Evolutionary conservation across 2,888 invertebrate genomes (phyloP).

Genomic region (Sesamia inferens): DNA sequence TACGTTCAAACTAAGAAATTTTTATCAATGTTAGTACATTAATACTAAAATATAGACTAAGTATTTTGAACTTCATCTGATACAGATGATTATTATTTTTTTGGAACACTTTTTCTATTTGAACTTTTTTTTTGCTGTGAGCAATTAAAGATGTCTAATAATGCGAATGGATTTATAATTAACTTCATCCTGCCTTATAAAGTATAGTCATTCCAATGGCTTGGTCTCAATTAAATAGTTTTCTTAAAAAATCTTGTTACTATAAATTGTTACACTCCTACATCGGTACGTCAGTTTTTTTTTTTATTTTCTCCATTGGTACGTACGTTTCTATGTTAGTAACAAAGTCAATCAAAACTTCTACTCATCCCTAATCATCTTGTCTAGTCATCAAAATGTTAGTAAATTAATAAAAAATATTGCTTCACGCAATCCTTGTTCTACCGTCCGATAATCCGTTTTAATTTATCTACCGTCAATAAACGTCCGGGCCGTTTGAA

Average conservation of each 20-base stretch:
- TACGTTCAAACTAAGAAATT: slow-evolving; percentile 79
- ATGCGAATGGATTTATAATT: slow-evolving; percentile 58
- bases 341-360: slow-evolving; percentile 67
- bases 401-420: slow-evolving; percentile 72
- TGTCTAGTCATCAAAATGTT: slow-evolving; percentile 67
- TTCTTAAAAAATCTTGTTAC: slow-evolving; percentile 48
- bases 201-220: slow-evolving; percentile 50
- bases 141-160: slow-evolving; percentile 75
- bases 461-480: slow-evolving; percentile 49
- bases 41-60: slow-evolving; percentile 79
- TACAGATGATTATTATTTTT: slow-evolving; percentile 84
- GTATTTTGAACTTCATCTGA: slow-evolving; percentile 89
- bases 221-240: slow-evolving; percentile 45
- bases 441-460: slow-evolving; percentile 47
- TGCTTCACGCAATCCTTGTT: slow-evolving; percentile 72
- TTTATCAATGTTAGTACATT: slow-evolving; percentile 84
- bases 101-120: slow-evolving; percentile 81
- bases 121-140: slow-evolving; percentile 81
- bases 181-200: slow-evolving; percentile 53
- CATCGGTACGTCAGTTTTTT: slow-evolving; percentile 45
- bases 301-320: slow-evolving; percentile 53
- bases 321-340: slow-evolving; percentile 70
- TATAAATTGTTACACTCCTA: slow-evolving; percentile 54
- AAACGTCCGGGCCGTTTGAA: slow-evolving; percentile 55
- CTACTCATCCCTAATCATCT: slow-evolving; percentile 52